These are phyloP conservation scores for Argynnis bischoffii DNA, from an alignment of 2,888 invertebrate species.

Conservation along the genomic window DNA sequence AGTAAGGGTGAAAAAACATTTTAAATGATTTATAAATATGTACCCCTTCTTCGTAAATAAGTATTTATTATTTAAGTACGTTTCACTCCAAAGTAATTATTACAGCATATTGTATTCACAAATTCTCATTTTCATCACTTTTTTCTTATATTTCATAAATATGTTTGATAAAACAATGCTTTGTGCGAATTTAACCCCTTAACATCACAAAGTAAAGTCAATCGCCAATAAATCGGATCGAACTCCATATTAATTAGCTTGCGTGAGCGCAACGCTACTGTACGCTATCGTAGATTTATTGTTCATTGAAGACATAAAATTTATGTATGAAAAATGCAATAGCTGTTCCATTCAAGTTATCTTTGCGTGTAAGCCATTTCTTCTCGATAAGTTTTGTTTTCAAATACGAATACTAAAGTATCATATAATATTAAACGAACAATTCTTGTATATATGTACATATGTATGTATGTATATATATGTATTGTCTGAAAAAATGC, in stretches of 20 bases:
- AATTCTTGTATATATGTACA: neutral
- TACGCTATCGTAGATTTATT: constrained; percentile 63
- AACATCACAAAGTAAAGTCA: constrained; percentile 43
- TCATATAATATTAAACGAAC: neutral
- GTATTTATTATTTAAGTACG: too few species aligned
- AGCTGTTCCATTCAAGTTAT: constrained; percentile 36
- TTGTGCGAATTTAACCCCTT: constrained; percentile 26
- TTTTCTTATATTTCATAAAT: neutral
- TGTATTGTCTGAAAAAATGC: too few species aligned
- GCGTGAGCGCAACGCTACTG: constrained; percentile 71
- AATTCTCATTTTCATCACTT: neutral
- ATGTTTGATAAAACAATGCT: constrained; percentile 43
- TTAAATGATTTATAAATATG: too few species aligned
- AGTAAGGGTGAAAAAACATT: too few species aligned
- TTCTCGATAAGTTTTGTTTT: constrained; percentile 31
- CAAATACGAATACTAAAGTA: neutral
- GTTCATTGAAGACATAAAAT: constrained; percentile 60
- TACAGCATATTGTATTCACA: too few species aligned
- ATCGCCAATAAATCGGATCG: constrained; percentile 66
- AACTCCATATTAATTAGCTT: constrained; percentile 76
- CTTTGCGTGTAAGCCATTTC: constrained; percentile 32
- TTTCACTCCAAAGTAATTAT: too few species aligned
- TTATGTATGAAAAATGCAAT: constrained; percentile 66
- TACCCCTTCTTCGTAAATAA: too few species aligned
- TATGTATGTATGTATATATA: neutral